These are phyloP conservation scores for Fistularia tabacaria DNA, from an alignment of 2,797 vertebrate genomes.

Conservation along the genomic window DNA sequence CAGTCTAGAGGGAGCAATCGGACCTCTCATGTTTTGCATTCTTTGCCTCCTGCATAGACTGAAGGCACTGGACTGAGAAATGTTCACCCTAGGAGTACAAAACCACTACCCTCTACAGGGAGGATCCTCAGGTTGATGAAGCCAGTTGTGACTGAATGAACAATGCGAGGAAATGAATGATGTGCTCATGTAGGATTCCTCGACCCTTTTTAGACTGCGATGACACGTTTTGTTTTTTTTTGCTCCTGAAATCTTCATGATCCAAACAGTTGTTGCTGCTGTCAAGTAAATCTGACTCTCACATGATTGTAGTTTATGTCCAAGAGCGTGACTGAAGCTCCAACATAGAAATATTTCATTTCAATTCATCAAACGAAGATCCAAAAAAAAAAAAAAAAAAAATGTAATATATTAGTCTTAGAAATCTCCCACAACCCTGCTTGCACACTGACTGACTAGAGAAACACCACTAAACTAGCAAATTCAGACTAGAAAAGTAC, in stretches of 20 bases:
- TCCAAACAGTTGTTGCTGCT: not conserved
- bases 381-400: not conserved
- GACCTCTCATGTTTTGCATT: conserved; percentile 26
- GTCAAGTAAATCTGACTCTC: not conserved
- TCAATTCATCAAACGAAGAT: not conserved
- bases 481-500: conserved; percentile 8
- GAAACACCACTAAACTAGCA: conserved; percentile 16
- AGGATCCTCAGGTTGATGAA: conserved; percentile 1
- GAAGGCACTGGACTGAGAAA: conserved; percentile 62
- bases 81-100: conserved; percentile 21
- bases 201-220: no score
- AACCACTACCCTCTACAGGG: conserved; percentile 3
- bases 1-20: conserved; percentile 22
- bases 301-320: not conserved
- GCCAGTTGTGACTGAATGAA: not conserved
- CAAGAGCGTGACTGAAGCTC: not conserved
- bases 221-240: no score
- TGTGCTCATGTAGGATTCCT: no score
- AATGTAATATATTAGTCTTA: not conserved
- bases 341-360: not conserved
- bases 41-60: conserved; percentile 25
- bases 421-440: conserved; percentile 1
- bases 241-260: not conserved
- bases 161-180: no score
- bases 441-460: conserved; percentile 19